These are phyloP conservation scores for Eretmocerus hayati DNA, from an alignment of 2,888 invertebrate species.

Conservation along the genomic window DNA sequence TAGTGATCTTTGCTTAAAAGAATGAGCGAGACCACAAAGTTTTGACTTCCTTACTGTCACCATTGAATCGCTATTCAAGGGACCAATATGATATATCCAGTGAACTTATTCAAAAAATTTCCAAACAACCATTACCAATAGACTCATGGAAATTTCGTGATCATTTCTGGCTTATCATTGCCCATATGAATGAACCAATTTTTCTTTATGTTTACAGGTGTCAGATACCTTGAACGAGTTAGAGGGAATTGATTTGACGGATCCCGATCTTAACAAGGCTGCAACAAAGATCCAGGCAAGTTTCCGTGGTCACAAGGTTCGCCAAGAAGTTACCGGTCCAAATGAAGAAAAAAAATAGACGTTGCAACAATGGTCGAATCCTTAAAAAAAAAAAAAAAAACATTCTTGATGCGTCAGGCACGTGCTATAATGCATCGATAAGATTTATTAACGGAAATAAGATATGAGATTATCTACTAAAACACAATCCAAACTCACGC, in stretches of 20 bases:
- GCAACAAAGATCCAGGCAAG: conserved; percentile 90
- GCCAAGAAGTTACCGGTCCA: conserved; percentile 56
- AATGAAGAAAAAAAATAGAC: conserved; percentile 32
- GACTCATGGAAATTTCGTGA: neutral
- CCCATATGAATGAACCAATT: neutral
- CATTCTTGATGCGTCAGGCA: neutral
- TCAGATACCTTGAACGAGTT: conserved; percentile 58
- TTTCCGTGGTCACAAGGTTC: conserved; percentile 83
- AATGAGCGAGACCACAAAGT: too few relatives aligned
- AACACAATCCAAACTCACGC: too few relatives aligned
- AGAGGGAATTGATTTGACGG: conserved; percentile 73
- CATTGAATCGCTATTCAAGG: neutral
- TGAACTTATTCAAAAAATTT: neutral
- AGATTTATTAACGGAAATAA: too few relatives aligned
- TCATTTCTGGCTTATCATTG: conserved; percentile 21
- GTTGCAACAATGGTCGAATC: neutral
- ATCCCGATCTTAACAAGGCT: conserved; percentile 82
- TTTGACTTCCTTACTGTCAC: too few relatives aligned
- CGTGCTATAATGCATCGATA: neutral
- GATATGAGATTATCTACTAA: too few relatives aligned
- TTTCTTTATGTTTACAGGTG: conserved; percentile 31
- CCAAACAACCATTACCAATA: neutral
- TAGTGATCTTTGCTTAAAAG: too few relatives aligned
- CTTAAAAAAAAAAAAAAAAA: neutral
- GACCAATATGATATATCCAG: neutral